Evolutionary conservation across 2,888 invertebrate species (phyloP), one percentile per base, ranked within the genome.

Genomic region (Deroplatys truncata): DNA sequence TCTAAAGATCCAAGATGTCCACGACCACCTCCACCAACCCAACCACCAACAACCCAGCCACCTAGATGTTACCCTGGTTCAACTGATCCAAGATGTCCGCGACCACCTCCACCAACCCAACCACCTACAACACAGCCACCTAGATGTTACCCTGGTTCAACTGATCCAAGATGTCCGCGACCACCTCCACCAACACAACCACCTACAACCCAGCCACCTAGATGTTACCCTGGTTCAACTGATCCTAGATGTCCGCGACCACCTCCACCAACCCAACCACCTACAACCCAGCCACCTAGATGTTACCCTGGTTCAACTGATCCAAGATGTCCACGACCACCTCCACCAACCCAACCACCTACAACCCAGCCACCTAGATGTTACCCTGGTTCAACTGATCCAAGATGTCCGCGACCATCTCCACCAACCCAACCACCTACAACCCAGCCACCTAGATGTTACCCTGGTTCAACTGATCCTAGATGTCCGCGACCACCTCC

Each of bases 241-340:
- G 90, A 91, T 82, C 91, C 91, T 56, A 88, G 90, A 83, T 91
- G 91, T 88, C 91, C 91, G 29, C 85, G 84, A 82, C 88, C 90
- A 8, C 90, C 86, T 29, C 82, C 86, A 28, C 15, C 56, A 16
- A 56, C 56, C 5, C 56, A 56, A 16, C 72, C 13, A 3, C 82
- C 86, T 1, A 86, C 91, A 25, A 87, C 91, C 31, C 87, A 90
- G 89, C 90, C 91, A 16, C 82, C 91, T 91, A 13, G 84, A 28
- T 93, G 93, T 85, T 92, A 91, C 86, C 93, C 86, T 82, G 93
- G 90, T 91, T 93, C 88, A 25, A 92, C 92, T 0, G 90, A 91
- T 83, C 90, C 91, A n/a, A 89, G 90, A 89, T 91, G 90, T 31
- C 91, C 91, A 4, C 83, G 89, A 84, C 91, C 92, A 92, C 90